A percentile compares a stretch with the other conserved stretches of the same genome.
phyloP scores from a whole-genome alignment of 2,113 vertebrate species.

The Zapus hudsonius region DNA sequence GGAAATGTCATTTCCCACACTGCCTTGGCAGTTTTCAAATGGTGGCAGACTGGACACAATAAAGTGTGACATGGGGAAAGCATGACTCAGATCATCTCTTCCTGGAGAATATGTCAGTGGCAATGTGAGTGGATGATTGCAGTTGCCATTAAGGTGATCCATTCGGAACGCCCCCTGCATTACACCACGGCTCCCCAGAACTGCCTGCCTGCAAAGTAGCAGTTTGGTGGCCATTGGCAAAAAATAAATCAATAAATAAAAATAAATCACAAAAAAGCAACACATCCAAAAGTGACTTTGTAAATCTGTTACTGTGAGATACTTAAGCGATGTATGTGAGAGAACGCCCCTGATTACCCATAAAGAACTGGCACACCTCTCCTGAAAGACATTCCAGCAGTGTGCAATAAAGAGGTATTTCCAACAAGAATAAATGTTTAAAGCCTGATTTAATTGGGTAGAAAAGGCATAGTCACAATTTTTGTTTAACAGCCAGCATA shows the following conservation, averaged over 20 bases:
- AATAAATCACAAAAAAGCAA: constrained; percentile 42
- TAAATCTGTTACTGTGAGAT: constrained; percentile 60
- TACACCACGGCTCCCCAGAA: constrained; percentile 32
- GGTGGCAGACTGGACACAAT: constrained; percentile 76
- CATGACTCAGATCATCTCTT: constrained; percentile 74
- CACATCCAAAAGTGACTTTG: constrained; percentile 47
- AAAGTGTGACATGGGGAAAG: constrained; percentile 66
- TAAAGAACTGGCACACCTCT: not conserved
- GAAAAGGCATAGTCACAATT: constrained; percentile 75
- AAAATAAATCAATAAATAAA: not conserved
- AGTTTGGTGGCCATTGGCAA: constrained; percentile 32
- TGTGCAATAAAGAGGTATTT: constrained; percentile 16
- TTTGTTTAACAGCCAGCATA: constrained; percentile 82
- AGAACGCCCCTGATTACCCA: not conserved
- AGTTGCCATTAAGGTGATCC: constrained; percentile 23
- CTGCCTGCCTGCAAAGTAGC: not conserved
- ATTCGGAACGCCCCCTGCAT: not conserved
- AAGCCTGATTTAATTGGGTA: constrained; percentile 77
- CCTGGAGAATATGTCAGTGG: constrained; percentile 63
- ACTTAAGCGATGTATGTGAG: not conserved
- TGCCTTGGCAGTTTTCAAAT: constrained; percentile 74
- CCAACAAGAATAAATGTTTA: constrained; percentile 43
- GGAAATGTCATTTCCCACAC: constrained; percentile 76
- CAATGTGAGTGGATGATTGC: constrained; percentile 7
- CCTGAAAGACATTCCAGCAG: constrained; percentile 7